Percentiles rank a stretch among this genome's conserved stretches.
These are phyloP conservation scores for Platerodrilus igneus DNA, from an alignment of 2,888 invertebrate species.

Conservation along the genomic window DNA sequence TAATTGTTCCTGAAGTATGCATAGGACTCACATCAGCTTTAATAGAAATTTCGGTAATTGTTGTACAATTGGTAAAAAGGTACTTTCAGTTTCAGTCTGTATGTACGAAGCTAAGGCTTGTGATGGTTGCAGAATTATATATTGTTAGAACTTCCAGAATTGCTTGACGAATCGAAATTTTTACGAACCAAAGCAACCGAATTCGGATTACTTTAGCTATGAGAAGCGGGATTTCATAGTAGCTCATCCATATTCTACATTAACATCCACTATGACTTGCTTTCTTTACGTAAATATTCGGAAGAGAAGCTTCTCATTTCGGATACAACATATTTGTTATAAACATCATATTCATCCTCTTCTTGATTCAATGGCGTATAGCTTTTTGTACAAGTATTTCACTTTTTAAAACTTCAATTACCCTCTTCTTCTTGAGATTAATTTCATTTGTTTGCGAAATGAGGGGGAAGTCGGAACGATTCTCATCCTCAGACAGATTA, in stretches of 20 bases:
- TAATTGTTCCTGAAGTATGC: slow-evolving; percentile 7
- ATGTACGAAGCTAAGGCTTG: neutral
- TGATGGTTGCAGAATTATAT: too few relatives aligned
- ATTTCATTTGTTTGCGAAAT: neutral
- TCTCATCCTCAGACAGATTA: neutral
- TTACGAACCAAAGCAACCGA: slow-evolving; percentile 7
- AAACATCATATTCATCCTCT: slow-evolving; percentile 21
- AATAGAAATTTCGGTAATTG: slow-evolving; percentile 5
- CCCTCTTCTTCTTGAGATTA: slow-evolving; percentile 1
- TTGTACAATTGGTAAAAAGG: neutral
- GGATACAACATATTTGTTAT: slow-evolving; percentile 16
- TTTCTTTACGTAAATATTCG: slow-evolving; percentile 16
- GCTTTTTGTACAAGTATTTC: slow-evolving; percentile 8
- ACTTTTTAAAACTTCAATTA: neutral
- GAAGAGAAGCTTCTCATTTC: slow-evolving; percentile 18
- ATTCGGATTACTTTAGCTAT: slow-evolving; percentile 9
- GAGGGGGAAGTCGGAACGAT: neutral
- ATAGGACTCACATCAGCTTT: slow-evolving; percentile 1
- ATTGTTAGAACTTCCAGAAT: neutral
- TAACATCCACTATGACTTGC: slow-evolving; percentile 14
- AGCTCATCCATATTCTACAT: slow-evolving; percentile 14
- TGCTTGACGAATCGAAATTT: neutral
- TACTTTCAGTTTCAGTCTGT: slow-evolving; percentile 7
- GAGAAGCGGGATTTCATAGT: slow-evolving; percentile 5
- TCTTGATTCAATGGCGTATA: slow-evolving; percentile 11